Evolutionary conservation across 2,888 invertebrate species (phyloP), one percentile per base, ranked within the genome.

Genomic region (Gnatocerus cornutus): DNA sequence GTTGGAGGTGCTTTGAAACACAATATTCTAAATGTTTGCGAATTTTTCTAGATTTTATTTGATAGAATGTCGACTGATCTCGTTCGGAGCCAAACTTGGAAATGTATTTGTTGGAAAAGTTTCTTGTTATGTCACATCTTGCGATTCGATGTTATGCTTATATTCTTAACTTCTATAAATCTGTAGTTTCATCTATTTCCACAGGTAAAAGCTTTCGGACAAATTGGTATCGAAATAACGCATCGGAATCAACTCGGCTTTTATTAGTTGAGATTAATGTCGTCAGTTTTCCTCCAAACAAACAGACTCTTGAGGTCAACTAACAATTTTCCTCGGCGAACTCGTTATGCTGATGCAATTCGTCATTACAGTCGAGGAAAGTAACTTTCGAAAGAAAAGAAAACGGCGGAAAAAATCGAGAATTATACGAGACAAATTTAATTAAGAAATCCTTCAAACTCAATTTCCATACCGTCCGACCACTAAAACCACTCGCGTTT

Each of bases 381-480:
- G 69, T 68, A 43, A 63, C 59, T 71, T 71, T 27, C 13, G 46
- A 50, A 68, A 63, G 58, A 63, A 63, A 68, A 71, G 56, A 67
- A 67, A 52, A 64, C 58, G 65, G 56, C 43, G 55, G 63, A 58
- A 70, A 63, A 63, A 68, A 68, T 63, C 63, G 56, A 64, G 59
- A 67, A 72, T 67, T 70, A 68, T 72, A 64, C 52, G 46, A 70
- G 71, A 73, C 70, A 71, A 72, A 73, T 76, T 76, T 74, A 76
- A 75, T 75, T 75, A 76, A 72, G 71, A 74, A 73, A 74, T 72
- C 58, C 62, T 55, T 69, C 62, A 56, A 67, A 70, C 70, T 76
- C 61, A 55, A 73, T 74, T 74, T 76, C 70, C 74, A 73, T 74
- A 72, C 41, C 68, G 61, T 56, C 64, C 62, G 61, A 68, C 67